phyloP scores from a whole-genome alignment of 2,113 vertebrate genomes.

The Sisor rabdophorus region DNA sequence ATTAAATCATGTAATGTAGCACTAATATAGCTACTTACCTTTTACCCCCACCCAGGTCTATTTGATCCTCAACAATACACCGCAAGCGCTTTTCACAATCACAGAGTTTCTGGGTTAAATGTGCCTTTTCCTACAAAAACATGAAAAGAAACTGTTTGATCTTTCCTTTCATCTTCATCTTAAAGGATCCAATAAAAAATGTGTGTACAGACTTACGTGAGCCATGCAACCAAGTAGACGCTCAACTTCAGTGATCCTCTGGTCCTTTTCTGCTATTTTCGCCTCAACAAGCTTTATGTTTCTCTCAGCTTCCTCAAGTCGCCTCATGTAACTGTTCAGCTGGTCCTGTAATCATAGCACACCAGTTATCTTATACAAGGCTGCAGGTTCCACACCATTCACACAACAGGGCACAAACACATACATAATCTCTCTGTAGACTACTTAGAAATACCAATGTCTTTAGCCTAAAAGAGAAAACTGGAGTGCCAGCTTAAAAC shows the following conservation, averaged over 20 bases:
- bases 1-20: not conserved
- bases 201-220: conserved; percentile 65
- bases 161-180: not conserved
- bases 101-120: conserved; percentile 79
- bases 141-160: not conserved
- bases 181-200: not conserved
- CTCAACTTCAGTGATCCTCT: conserved; percentile 85
- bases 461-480: too few relatives aligned
- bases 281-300: conserved; percentile 77
- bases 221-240: conserved; percentile 87
- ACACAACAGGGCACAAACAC: not conserved
- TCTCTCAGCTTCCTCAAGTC: conserved; percentile 86
- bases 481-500: not conserved
- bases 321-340: conserved; percentile 81
- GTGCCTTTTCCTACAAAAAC: conserved; percentile 79
- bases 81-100: conserved; percentile 78
- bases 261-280: conserved; percentile 85
- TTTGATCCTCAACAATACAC: conserved; percentile 67
- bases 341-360: conserved; percentile 69
- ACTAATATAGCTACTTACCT: conserved; percentile 66
- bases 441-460: too few relatives aligned
- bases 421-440: not conserved
- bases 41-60: conserved; percentile 55
- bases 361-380: too few relatives aligned
- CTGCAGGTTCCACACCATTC: too few relatives aligned